Conservation (phyloP, 2,888 invertebrate species). For the Sepiola atlantica region DNA sequence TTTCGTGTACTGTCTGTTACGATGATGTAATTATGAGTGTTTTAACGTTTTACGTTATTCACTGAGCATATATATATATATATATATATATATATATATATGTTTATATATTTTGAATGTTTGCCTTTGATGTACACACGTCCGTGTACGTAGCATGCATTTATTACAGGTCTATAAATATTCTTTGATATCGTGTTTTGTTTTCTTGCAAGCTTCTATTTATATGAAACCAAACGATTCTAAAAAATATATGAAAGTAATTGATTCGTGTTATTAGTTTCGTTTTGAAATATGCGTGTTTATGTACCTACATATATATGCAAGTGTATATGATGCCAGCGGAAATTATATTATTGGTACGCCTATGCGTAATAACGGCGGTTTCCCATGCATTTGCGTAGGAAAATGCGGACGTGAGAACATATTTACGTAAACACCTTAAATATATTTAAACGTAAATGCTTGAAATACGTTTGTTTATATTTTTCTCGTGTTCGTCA, state of each 20-base stretch:
- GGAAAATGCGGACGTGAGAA: neutral
- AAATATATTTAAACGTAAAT: neutral
- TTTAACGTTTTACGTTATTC: neutral
- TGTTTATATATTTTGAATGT: neutral
- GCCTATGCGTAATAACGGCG: neutral
- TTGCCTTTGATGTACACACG: neutral
- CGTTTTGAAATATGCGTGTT: neutral
- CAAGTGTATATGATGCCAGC: neutral
- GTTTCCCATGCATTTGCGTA: neutral
- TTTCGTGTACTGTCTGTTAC: too few relatives aligned
- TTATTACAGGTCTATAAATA: neutral
- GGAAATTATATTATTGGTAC: neutral
- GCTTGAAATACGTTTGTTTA: neutral
- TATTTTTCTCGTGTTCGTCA: neutral
- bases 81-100: conserved; percentile 18
- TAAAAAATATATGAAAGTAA: neutral
- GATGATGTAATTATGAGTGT: too few relatives aligned
- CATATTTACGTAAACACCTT: too few relatives aligned
- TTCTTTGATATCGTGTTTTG: neutral
- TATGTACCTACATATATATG: neutral
- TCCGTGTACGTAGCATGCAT: neutral
- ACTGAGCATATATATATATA: neutral
- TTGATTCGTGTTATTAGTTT: neutral
- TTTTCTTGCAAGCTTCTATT: neutral
- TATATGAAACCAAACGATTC: neutral